phyloP scores from a whole-genome alignment of 2,888 invertebrate genomes.

The Mimas tiliae region DNA sequence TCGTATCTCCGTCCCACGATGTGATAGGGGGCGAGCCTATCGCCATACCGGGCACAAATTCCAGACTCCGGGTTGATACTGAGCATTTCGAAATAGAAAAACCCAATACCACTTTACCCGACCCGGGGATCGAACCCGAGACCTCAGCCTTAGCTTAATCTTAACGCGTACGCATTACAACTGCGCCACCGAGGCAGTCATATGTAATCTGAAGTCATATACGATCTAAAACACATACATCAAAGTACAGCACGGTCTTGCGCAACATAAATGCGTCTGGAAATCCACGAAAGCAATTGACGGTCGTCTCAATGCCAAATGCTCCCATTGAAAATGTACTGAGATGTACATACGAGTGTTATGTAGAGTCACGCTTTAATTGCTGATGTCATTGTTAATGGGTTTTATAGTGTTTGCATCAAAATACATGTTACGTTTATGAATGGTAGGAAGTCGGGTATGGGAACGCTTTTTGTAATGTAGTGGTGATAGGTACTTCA shows the following conservation, averaged over 20 bases:
- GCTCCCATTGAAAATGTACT: slow-evolving; percentile 43
- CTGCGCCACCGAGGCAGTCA: too few species aligned
- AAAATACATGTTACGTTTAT: slow-evolving; percentile 26
- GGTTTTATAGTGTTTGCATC: slow-evolving; percentile 28
- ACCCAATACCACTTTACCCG: too few species aligned
- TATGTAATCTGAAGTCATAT: background rate
- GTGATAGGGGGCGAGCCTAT: too few species aligned
- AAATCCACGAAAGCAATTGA: slow-evolving; percentile 39
- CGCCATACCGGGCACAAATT: too few species aligned
- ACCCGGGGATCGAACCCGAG: too few species aligned
- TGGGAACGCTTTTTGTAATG: slow-evolving; percentile 1
- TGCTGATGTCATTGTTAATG: slow-evolving; percentile 43
- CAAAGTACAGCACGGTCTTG: slow-evolving; percentile 5
- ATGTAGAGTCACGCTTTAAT: slow-evolving; percentile 39
- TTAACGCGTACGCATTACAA: too few species aligned
- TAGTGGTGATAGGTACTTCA: background rate
- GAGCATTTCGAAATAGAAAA: too few species aligned
- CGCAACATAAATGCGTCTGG: slow-evolving; percentile 19
- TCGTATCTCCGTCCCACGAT: too few species aligned
- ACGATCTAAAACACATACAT: background rate
- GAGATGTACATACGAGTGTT: slow-evolving; percentile 36
- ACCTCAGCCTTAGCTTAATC: too few species aligned
- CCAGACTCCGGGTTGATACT: too few species aligned
- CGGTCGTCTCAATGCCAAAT: slow-evolving; percentile 49
- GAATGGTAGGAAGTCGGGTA: slow-evolving; percentile 11